These are phyloP conservation scores for Haemorhous mexicanus DNA, from an alignment of 2,113 vertebrate species.

Conservation along the genomic window DNA sequence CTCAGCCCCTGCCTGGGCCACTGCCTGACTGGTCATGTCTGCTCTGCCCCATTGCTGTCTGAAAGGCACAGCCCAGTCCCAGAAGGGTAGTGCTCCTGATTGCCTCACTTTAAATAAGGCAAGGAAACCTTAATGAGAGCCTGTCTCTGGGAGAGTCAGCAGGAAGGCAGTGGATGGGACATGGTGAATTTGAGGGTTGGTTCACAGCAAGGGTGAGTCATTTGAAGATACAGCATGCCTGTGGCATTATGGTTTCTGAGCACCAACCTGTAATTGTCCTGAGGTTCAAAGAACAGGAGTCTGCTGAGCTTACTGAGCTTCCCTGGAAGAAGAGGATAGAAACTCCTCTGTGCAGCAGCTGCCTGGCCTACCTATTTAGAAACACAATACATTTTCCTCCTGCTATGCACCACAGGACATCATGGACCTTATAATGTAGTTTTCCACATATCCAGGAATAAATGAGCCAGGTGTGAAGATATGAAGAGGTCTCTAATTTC, in stretches of 20 bases:
- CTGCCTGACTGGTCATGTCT: not conserved
- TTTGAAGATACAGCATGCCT: not conserved
- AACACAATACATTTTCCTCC: not conserved
- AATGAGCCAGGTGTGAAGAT: not conserved
- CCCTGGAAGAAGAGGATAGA: not conserved
- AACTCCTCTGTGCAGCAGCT: not conserved
- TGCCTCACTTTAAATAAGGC: not conserved
- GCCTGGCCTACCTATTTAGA: not conserved
- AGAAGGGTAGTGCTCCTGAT: not conserved
- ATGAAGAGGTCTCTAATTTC: not conserved
- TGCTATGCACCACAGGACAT: rapidly evolving
- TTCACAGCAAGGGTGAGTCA: not conserved
- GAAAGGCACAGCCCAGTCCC: not conserved
- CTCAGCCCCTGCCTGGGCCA: not conserved
- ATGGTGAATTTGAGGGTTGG: not conserved
- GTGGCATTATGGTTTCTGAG: not conserved
- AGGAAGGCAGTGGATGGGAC: not conserved
- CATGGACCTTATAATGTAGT: not conserved
- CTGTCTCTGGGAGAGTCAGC: not conserved
- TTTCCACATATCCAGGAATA: not conserved
- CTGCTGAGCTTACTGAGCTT: not conserved
- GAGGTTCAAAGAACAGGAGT: not conserved
- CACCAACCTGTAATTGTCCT: not conserved
- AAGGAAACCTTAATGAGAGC: not conserved
- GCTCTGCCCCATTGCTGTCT: not conserved